Evolutionary conservation across 2,113 vertebrate species (phyloP).

Genomic region (Sorex fumeus): DNA sequence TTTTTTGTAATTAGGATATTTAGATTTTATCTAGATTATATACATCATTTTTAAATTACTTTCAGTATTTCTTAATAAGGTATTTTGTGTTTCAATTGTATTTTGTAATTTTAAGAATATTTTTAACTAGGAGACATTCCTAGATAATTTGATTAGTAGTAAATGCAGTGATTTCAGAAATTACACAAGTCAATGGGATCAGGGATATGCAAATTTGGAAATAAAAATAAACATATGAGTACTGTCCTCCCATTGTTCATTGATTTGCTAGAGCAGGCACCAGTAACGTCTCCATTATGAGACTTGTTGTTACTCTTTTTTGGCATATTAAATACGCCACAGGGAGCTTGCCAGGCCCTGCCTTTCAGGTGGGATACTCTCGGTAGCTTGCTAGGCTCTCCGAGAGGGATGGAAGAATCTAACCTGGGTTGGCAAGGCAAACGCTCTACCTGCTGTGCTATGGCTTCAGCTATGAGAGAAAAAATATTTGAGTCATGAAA

Average conservation of each 20-base stretch:
- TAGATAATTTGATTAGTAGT: neutral
- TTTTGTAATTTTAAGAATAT: neutral
- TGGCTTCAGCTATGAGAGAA: too few species aligned
- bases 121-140: slow-evolving; percentile 39
- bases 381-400: too few species aligned
- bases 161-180: slow-evolving; percentile 1
- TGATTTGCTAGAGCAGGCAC: too few species aligned
- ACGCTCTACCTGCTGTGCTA: too few species aligned
- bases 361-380: too few species aligned
- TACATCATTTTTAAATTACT: slow-evolving; percentile 45
- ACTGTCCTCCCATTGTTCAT: too few species aligned
- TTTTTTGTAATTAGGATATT: slow-evolving; percentile 69
- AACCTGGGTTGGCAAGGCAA: too few species aligned
- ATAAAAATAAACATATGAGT: slow-evolving; percentile 35
- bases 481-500: slow-evolving; percentile 52
- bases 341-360: too few species aligned
- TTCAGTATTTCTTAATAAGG: neutral
- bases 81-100: slow-evolving; percentile 4
- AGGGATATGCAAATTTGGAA: slow-evolving; percentile 21
- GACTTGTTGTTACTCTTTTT: too few species aligned
- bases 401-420: too few species aligned
- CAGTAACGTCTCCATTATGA: too few species aligned
- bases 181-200: neutral
- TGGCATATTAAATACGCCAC: too few species aligned
- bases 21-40: slow-evolving; percentile 71